Evolutionary conservation across 2,797 vertebrate genomes (phyloP), one percentile per base, ranked within the genome.

Genomic region (Lutjanus campechanus): DNA sequence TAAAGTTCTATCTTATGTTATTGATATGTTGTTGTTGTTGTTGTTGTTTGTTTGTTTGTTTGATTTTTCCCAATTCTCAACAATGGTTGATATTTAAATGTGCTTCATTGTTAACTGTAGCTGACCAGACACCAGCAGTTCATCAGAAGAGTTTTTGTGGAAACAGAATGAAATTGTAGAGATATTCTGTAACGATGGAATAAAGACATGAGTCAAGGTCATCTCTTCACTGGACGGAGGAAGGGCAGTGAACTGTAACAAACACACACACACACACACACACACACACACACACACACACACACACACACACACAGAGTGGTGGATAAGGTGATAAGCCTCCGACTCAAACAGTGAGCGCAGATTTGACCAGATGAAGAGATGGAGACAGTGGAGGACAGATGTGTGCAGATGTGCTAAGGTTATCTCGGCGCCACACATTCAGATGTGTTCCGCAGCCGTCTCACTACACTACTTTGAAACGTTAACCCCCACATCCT

Each of bases 391-490:
- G 61, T 51, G 25, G 29, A 54, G 47, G 9, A 49, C 47, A 60
- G 73, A 77, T 13, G 43, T 77, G 68, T 51, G 58, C 43, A 68
- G 72, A 70, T 66, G 40, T 65, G 62, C 36, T 29, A 5, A 0
- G 9, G 46, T 75, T 79, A 76, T 84, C 58, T 84, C 16, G 67
- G 2, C 0, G n/a, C 46, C 47, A 60, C 76, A 83, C 59, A 46
- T 63, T 63, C 50, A 62, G 22, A 15, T 47, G 36, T 19, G 25
- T 10, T 15, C 11, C 19, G 59, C 50, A 61, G 36, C 29, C 46
- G n/a, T 5, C 12, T 29, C 29, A 15, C 44, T 11, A 8, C 7
- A n/a, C 49, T 29, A 9, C 55, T 60, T 36, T 53, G 8, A 72
- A 43, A 46, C 0, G 0, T 11, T 12, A 22, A 56, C 47, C 47